These are phyloP conservation scores for Phaethornis superciliosus DNA, from an alignment of 2,113 vertebrate species.

Conservation along the genomic window DNA sequence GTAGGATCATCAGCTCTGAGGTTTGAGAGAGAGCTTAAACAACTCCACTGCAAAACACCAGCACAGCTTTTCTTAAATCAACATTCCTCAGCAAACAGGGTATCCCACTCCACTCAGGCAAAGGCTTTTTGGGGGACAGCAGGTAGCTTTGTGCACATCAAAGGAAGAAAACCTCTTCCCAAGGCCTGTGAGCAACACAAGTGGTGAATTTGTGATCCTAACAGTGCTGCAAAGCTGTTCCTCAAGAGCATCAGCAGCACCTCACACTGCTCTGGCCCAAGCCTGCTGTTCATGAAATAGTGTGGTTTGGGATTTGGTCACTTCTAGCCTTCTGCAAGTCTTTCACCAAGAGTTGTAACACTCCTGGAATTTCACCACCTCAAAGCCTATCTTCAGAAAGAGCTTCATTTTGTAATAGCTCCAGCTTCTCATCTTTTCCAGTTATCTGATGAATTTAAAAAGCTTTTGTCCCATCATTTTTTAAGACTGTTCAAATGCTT, in stretches of 20 bases:
- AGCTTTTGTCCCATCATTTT: background rate
- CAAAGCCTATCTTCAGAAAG: background rate
- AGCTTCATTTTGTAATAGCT: background rate
- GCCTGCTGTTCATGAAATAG: background rate
- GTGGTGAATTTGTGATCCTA: background rate
- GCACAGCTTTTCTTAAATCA: background rate
- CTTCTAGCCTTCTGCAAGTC: background rate
- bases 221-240: background rate
- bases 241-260: background rate
- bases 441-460: background rate
- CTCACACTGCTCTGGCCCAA: background rate
- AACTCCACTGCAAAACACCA: background rate
- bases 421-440: background rate
- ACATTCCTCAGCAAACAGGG: background rate
- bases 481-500: background rate
- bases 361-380: background rate
- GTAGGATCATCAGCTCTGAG: background rate
- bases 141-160: background rate
- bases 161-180: background rate
- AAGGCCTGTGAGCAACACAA: background rate
- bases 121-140: background rate
- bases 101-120: background rate
- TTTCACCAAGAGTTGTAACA: background rate
- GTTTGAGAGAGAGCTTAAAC: background rate
- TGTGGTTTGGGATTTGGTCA: background rate